Conservation (phyloP, 2,888 invertebrate species). For the Andrena haemorrhoa region DNA sequence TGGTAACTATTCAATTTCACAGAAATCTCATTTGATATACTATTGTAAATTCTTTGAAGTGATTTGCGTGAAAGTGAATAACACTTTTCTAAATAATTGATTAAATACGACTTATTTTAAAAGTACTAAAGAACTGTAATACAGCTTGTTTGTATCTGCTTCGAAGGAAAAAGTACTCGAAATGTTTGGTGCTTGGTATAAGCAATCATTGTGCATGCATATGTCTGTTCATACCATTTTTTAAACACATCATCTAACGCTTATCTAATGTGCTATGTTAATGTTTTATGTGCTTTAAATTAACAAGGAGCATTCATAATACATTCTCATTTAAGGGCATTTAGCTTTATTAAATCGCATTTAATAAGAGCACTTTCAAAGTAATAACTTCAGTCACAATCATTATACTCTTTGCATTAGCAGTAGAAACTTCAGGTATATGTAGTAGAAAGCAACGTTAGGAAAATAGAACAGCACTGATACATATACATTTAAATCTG, state of each 20-base stretch:
- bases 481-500: slow-evolving; percentile 6
- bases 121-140: not conserved
- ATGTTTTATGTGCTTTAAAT: slow-evolving; percentile 57
- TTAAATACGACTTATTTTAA: not conserved
- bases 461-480: slow-evolving; percentile 15
- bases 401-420: slow-evolving; percentile 16
- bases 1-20: not conserved
- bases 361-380: slow-evolving; percentile 46
- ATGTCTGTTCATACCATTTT: slow-evolving; percentile 16
- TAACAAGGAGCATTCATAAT: slow-evolving; percentile 52
- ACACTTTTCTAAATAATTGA: slow-evolving; percentile 12
- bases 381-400: slow-evolving; percentile 37
- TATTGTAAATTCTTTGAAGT: slow-evolving; percentile 12
- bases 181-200: slow-evolving; percentile 21
- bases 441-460: slow-evolving; percentile 14
- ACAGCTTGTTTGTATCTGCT: slow-evolving; percentile 24
- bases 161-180: not conserved
- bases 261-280: slow-evolving; percentile 9
- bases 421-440: slow-evolving; percentile 21
- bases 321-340: slow-evolving; percentile 16
- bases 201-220: slow-evolving; percentile 38
- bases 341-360: slow-evolving; percentile 12
- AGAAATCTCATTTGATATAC: not conserved
- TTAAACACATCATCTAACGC: slow-evolving; percentile 17
- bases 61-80: slow-evolving; percentile 19